phyloP scores from a whole-genome alignment of 2,797 vertebrate genomes.

The Phrynocephalus forsythii region DNA sequence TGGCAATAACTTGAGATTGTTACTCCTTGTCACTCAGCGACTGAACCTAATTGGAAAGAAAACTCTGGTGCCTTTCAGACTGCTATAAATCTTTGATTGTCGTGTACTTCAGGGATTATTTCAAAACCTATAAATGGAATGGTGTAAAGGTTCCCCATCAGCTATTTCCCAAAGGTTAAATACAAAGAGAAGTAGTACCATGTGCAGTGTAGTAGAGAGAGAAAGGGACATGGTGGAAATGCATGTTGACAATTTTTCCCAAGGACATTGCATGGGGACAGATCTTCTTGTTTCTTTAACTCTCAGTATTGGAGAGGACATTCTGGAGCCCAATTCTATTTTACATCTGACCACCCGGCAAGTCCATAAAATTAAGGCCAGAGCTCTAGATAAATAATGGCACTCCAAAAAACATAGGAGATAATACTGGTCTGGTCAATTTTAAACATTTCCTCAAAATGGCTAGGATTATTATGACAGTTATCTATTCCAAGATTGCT shows the following conservation, averaged over 20 bases:
- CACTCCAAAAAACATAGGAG: no score
- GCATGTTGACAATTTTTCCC: background rate
- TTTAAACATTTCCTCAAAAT: background rate
- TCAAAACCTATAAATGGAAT: background rate
- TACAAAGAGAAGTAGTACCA: background rate
- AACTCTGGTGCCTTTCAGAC: background rate
- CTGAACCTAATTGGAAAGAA: background rate
- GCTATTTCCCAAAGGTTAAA: background rate
- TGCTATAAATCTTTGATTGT: slow-evolving; percentile 14
- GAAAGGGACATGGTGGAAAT: background rate
- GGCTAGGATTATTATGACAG: no score
- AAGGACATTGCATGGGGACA: background rate
- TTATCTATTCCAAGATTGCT: background rate
- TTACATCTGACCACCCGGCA: background rate
- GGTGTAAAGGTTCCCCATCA: background rate
- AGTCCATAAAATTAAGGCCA: background rate
- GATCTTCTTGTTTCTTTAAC: background rate
- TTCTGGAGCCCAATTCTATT: no score
- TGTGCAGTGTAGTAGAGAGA: background rate
- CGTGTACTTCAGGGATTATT: background rate
- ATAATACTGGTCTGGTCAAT: background rate
- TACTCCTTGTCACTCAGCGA: background rate
- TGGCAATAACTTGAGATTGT: background rate
- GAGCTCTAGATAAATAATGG: background rate
- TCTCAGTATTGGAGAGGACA: no score